Evolutionary conservation across 2,797 vertebrate genomes (phyloP), one percentile per base, ranked within the genome.

Genomic region (Lepidocolaptes lacrymiger): DNA sequence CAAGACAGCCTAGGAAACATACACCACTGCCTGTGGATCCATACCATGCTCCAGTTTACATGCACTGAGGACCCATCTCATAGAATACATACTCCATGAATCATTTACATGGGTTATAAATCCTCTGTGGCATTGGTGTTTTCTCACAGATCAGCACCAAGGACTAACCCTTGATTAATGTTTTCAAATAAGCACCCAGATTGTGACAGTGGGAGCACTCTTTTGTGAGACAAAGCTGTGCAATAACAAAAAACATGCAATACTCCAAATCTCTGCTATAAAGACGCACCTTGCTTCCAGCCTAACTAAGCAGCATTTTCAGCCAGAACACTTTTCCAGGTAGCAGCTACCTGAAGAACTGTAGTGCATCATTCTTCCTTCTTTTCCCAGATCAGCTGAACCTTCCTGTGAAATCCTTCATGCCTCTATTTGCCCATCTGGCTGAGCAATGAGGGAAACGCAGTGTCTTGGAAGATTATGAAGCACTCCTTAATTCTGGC

Each of bases 41-140:
- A 69, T 76, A 48, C 32, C 3, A 0, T 24, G 26, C 46, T 52
- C 36, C n/a, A 14, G 51, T 59, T 76, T 56, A 54, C 6, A 2
- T 9, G 2, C 0, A 0, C 58, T 7, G 16, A 84, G 39, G 41
- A 78, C 48, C 41, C 19, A 6, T 55, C 62, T 77, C 2, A 0
- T 43, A 74, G 63, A 88, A 26, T 27, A 19, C 14, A 36, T 30
- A 11, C 36, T 75, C 55, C 24, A 5, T 84, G 46, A 75, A 91
- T 86, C 79, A 86, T 89, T 96, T 86, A 73, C 48, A 55, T n/a
- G 54, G 63, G 41, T 51, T 84, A 44, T 84, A 91, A 88, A 88
- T 73, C 63, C 30, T 79, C 71, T 28, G 59, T 14, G 54, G 55
- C 52, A 73, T 5, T 49, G 61, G 14, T 82, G 26, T 81, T 88